Evolutionary conservation across 2,113 vertebrate species (phyloP), one percentile per base, ranked within the genome.

Genomic region (Heterochromis multidens): DNA sequence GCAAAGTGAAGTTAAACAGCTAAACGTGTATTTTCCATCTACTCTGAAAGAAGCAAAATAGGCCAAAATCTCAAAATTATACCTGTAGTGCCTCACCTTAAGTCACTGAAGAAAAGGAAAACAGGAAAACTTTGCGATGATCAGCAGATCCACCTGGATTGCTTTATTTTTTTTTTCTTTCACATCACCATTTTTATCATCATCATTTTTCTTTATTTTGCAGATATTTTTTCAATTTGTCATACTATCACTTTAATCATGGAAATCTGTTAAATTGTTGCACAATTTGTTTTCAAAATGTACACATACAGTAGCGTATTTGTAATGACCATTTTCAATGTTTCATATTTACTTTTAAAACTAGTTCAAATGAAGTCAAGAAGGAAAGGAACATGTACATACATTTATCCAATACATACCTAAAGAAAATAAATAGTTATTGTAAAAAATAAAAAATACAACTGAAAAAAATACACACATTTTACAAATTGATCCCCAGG

Each of bases 401-500:
- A 96, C 96, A 91, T 91, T 94, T 95, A 95, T 96, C 95, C 95
- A 95, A 95, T 95, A 96, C 95, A 93, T 95, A 96, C 95, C 92
- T 95, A 95, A 95, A 91, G 89, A 95, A 96, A 96, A 96, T 95
- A 96, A 95, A 95, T 95, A 95, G 89, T 95, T 94, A 93, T 96
- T 84, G 94, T 96, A 96, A 95, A 96, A 96, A 96, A 95, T 93
- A 92, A 96, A 93, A 96, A 95, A 95, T 94, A 94, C 95, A 96
- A 96, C 95, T 93, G 91, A 96, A 96, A 94, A 95, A 95, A 96
- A 95, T 95, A 96, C 96, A 96, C 95, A 96, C 94, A 93, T 96
- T 96, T 95, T 96, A 96, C 94, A 96, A 96, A 96, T 95, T 95
- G 94, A 92, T 92, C 93, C 94, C 92, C 91, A 89, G 87, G 91